phyloP scores from a whole-genome alignment of 2,113 vertebrate species.

The Charadrius vociferus region DNA sequence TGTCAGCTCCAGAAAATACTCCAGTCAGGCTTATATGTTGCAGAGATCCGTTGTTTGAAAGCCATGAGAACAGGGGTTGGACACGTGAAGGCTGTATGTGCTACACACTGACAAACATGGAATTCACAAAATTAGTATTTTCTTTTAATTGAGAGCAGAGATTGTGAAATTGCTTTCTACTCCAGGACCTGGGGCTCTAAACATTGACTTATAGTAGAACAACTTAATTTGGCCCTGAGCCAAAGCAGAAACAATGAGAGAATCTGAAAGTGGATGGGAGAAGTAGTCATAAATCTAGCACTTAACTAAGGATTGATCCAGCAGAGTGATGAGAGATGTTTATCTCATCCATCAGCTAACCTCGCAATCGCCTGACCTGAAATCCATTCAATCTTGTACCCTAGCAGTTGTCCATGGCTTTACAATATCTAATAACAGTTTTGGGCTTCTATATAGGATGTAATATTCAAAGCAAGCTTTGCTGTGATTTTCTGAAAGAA shows the following conservation, averaged over 20 bases:
- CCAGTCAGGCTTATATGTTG: background rate
- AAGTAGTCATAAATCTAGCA: constrained; percentile 33
- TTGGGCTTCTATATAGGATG: background rate
- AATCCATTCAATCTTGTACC: background rate
- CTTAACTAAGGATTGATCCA: constrained; percentile 33
- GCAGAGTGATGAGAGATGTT: constrained; percentile 11
- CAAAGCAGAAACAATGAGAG: constrained; percentile 6
- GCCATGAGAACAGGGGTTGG: background rate
- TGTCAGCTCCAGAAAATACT: background rate
- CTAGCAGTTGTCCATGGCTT: background rate
- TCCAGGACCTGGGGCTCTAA: constrained; percentile 1
- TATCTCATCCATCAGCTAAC: background rate
- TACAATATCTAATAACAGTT: background rate
- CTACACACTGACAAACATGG: background rate
- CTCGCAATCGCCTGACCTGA: background rate
- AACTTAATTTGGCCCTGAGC: background rate
- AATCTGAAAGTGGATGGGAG: constrained; percentile 1
- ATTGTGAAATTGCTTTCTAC: background rate
- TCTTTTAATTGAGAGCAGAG: constrained; percentile 15
- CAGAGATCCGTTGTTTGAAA: background rate
- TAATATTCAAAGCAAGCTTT: background rate
- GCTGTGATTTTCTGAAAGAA: background rate
- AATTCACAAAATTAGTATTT: constrained; percentile 6
- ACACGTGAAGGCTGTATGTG: background rate
- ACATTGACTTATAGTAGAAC: constrained; percentile 14